These are phyloP conservation scores for Homarus gammarus DNA, from an alignment of 2,888 invertebrate species.

Conservation along the genomic window DNA sequence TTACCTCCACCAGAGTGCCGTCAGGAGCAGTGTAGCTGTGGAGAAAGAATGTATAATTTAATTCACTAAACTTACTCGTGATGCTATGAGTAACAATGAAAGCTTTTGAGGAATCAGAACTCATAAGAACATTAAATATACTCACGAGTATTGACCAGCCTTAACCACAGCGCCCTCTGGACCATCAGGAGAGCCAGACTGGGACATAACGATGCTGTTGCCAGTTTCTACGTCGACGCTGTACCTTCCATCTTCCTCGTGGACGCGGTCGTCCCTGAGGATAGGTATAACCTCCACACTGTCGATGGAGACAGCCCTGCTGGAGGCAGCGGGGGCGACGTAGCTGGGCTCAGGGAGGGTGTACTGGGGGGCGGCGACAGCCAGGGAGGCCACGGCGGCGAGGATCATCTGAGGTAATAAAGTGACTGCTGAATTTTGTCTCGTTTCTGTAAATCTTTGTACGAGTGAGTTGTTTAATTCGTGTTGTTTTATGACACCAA, in stretches of 20 bases:
- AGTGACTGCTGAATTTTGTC: background rate
- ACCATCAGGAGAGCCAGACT: slow-evolving; percentile 20
- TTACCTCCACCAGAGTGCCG: slow-evolving; percentile 16
- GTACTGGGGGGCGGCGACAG: slow-evolving; percentile 30
- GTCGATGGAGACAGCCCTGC: background rate
- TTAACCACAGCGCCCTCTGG: slow-evolving; percentile 21
- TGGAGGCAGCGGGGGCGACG: background rate
- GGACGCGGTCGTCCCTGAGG: slow-evolving; percentile 19
- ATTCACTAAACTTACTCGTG: background rate
- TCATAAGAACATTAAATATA: background rate
- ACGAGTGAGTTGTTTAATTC: too few species aligned
- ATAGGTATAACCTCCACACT: slow-evolving; percentile 3
- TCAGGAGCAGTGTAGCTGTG: slow-evolving; percentile 35
- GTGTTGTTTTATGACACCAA: too few species aligned
- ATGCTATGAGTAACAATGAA: background rate
- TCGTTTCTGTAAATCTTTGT: too few species aligned
- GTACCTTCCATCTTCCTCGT: slow-evolving; percentile 10
- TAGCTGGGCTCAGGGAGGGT: background rate
- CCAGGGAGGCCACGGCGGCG: slow-evolving; percentile 9
- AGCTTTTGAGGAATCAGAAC: background rate
- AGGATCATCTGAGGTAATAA: slow-evolving; percentile 8
- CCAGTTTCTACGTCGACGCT: slow-evolving; percentile 17
- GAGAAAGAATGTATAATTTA: background rate
- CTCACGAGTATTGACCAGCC: slow-evolving; percentile 41
- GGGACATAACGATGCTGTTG: slow-evolving; percentile 5